Evolutionary conservation across 2,888 invertebrate species (phyloP).

Genomic region (Rhynchonema sp.): DNA sequence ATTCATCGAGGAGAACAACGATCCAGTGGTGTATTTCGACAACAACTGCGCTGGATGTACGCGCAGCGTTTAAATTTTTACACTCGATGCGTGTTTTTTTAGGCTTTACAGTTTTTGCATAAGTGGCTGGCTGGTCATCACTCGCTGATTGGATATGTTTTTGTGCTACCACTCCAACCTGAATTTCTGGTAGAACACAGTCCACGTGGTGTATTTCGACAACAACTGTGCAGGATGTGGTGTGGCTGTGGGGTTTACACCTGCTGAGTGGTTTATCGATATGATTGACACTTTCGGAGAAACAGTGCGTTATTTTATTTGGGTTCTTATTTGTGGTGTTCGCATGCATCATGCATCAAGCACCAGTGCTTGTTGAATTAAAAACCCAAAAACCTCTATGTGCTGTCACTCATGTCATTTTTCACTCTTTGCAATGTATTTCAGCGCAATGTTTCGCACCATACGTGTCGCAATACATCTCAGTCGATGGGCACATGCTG

Average conservation of each 20-base stretch:
- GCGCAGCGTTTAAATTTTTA: slow-evolving; percentile 1
- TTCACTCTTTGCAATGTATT: slow-evolving; percentile 9
- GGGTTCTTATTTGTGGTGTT: too few species aligned
- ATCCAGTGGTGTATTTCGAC: slow-evolving; percentile 27
- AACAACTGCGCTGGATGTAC: slow-evolving; percentile 28
- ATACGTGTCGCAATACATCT: slow-evolving; percentile 25
- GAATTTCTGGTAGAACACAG: slow-evolving; percentile 23
- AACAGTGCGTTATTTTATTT: too few species aligned
- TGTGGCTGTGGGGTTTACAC: neutral
- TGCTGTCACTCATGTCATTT: too few species aligned
- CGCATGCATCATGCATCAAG: too few species aligned
- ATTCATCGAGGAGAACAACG: slow-evolving; percentile 24
- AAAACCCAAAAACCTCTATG: too few species aligned
- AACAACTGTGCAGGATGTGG: slow-evolving; percentile 28
- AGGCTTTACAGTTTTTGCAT: too few species aligned
- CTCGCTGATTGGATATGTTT: too few species aligned
- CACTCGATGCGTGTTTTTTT: too few species aligned
- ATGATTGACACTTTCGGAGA: too few species aligned
- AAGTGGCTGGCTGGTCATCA: too few species aligned
- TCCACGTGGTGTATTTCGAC: slow-evolving; percentile 27
- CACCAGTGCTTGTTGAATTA: too few species aligned
- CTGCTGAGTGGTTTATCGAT: too few species aligned
- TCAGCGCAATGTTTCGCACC: slow-evolving; percentile 26
- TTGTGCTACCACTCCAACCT: slow-evolving; percentile 18
- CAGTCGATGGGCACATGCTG: slow-evolving; percentile 21